Base-by-base conservation (phyloP, 2,888 invertebrate genomes). In the Polymixis flavicincta region DNA sequence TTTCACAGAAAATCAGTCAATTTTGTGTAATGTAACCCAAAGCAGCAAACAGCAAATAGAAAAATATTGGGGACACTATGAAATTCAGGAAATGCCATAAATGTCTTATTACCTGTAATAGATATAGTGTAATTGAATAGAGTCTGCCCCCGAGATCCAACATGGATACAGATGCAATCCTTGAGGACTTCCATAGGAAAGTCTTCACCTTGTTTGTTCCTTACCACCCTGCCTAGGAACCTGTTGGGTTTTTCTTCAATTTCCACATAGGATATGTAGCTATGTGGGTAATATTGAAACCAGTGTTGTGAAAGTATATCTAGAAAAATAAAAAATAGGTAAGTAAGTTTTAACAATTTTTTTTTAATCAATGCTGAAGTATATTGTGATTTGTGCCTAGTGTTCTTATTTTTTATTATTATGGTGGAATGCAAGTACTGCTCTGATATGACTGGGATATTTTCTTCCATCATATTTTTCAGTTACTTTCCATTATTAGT, bases 101-200 rank as follows among this genome's bases (percentile, higher is more conserved):
- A 32, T n/a, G 28, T 54, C 3, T 32, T 32, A n/a, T 37, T 66
- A 66, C 97, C 97, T 93, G 94, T 93, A 66, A 97, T 91, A 45
- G 97, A 96, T 83, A 97, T 92, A 8, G 97, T 96, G 45, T 97
- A 96, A 90, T 97, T 98, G 55, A 97, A 97, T 66, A 98, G 94
- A 1, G 97, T 97, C 80, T 97, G 97, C 85, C 97, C 97, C 86
- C 97, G 97, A 1, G 94, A 89, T 0, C 98, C 98, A 74, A 98
- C 92, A 90, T 97, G 98, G 66, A 98, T 91, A 84, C 98, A 97
- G 37, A 96, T 92, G 78, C 97, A 97, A 45, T 97, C 96, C 42
- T 95, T 93, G 11, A 97, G 84, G 5, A 76, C 71, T 19, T 94
- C 93, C n/a, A 92, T 72, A n/a, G 90, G 66, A 28, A 90, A 78